Conservation (phyloP, 2,888 invertebrate species). For the Ochropleura plecta region DNA sequence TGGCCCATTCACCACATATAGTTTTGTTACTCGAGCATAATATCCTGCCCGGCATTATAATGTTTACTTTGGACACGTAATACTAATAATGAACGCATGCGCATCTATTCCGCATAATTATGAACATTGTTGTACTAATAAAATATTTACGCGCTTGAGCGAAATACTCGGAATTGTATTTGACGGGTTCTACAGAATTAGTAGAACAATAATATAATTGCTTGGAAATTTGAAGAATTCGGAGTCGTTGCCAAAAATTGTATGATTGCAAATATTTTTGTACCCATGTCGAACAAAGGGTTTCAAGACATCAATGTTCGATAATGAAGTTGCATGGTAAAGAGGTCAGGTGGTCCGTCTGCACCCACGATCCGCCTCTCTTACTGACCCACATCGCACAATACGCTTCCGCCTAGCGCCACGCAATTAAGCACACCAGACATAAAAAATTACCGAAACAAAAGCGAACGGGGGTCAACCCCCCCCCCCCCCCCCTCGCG, state of each 20-base stretch:
- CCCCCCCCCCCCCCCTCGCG: conserved; percentile 68
- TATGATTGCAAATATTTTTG: not conserved
- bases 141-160: conserved; percentile 53
- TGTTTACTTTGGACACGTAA: conserved; percentile 87
- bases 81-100: conserved; percentile 73
- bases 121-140: conserved; percentile 55
- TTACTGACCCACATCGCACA: conserved; percentile 87
- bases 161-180: conserved; percentile 46
- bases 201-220: conserved; percentile 6
- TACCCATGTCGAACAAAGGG: conserved; percentile 1
- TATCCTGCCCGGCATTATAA: conserved; percentile 85
- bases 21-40: conserved; percentile 87
- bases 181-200: conserved; percentile 37
- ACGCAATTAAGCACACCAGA: conserved; percentile 90
- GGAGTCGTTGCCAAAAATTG: conserved; percentile 1
- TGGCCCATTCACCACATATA: conserved; percentile 82
- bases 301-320: conserved; percentile 50
- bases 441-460: conserved; percentile 90
- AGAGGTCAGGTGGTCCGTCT: conserved; percentile 80
- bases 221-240: conserved; percentile 1
- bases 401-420: conserved; percentile 86
- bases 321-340: conserved; percentile 78
- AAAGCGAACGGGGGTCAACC: conserved; percentile 81
- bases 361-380: conserved; percentile 65
- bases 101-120: conserved; percentile 66